A percentile compares a stretch with the other conserved stretches of the same genome.
phyloP scores from a whole-genome alignment of 2,113 vertebrate species.

The Gulo gulo region DNA sequence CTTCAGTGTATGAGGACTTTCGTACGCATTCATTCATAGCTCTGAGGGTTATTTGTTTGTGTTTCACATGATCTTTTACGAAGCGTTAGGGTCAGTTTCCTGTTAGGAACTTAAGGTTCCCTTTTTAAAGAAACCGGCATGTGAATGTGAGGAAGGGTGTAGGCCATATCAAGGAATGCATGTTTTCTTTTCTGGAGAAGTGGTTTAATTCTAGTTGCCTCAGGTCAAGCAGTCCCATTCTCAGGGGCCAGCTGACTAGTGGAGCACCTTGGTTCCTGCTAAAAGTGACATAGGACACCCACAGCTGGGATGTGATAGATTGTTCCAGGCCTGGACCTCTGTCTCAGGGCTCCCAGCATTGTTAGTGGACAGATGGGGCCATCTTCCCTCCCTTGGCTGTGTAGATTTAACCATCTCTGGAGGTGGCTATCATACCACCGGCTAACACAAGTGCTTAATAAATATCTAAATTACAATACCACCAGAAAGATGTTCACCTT shows the following conservation, averaged over 20 bases:
- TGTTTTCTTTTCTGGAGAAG: background rate
- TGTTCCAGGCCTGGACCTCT: background rate
- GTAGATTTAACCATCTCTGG: background rate
- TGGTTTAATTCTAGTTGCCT: background rate
- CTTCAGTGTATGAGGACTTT: background rate
- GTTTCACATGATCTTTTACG: background rate
- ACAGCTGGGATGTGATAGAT: background rate
- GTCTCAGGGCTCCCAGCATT: background rate
- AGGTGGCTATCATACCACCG: background rate
- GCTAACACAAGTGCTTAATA: conserved; percentile 9
- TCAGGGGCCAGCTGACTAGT: background rate
- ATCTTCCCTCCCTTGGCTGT: background rate
- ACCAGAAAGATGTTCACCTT: background rate
- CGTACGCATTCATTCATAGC: background rate
- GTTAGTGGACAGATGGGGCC: background rate
- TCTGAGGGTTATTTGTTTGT: background rate
- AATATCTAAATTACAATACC: background rate
- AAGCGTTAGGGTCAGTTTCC: background rate
- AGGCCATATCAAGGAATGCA: background rate
- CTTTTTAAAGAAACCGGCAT: background rate
- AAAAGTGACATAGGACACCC: background rate
- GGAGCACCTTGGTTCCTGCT: background rate
- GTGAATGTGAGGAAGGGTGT: background rate
- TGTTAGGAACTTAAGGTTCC: background rate
- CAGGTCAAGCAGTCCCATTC: background rate